phyloP scores from a whole-genome alignment of 2,888 invertebrate genomes.

The Suillia variegata region DNA sequence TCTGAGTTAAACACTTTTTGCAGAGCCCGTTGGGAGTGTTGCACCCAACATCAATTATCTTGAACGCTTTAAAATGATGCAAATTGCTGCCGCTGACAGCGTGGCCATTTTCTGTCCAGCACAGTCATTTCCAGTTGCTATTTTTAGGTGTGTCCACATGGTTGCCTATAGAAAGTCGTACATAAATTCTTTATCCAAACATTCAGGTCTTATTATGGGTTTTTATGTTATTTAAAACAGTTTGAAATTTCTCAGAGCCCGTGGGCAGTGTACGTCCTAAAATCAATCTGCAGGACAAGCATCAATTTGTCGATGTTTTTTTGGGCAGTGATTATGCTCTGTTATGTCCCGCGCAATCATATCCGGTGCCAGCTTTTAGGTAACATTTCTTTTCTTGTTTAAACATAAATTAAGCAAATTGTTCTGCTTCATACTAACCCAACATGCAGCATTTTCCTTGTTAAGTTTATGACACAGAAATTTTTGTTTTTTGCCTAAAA shows the following conservation, averaged over 20 bases:
- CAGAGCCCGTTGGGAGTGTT: constrained; percentile 63
- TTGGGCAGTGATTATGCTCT: constrained; percentile 66
- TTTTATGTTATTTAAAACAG: too few species aligned
- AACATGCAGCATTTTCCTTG: constrained; percentile 1
- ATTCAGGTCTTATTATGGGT: too few species aligned
- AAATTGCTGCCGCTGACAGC: constrained; percentile 51
- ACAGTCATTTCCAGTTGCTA: constrained; percentile 75
- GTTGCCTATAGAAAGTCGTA: too few species aligned
- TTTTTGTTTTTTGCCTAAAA: too few species aligned
- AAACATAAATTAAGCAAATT: constrained; percentile 49
- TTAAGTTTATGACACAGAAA: too few species aligned
- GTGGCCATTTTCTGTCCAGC: constrained; percentile 77
- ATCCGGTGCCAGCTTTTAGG: constrained; percentile 76
- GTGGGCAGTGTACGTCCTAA: constrained; percentile 66
- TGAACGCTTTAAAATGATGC: constrained; percentile 50
- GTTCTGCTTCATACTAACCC: constrained; percentile 17
- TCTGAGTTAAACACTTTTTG: too few species aligned
- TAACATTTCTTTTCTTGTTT: constrained; percentile 47
- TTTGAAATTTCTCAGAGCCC: too few species aligned
- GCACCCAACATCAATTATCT: constrained; percentile 67
- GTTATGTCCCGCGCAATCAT: constrained; percentile 77
- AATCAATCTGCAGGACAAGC: constrained; percentile 70
- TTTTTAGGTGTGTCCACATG: constrained; percentile 76
- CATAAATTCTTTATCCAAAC: too few species aligned
- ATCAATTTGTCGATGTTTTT: constrained; percentile 58